Evolutionary conservation across 2,888 invertebrate genomes (phyloP).

Genomic region (Spilosoma lubricipeda): DNA sequence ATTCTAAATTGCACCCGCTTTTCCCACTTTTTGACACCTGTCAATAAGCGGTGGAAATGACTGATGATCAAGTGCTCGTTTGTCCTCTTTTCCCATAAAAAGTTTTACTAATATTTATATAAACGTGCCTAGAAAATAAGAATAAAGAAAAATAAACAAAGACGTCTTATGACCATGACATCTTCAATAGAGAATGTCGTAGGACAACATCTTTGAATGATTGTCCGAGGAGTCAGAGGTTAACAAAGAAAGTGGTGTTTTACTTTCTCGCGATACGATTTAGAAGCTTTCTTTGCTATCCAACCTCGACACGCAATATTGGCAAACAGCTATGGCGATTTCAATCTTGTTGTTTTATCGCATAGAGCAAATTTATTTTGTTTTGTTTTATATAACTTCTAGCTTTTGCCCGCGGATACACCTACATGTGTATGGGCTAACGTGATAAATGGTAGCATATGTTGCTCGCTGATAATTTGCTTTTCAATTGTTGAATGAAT

Average conservation of each 20-base stretch:
- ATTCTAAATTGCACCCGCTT: too few species aligned
- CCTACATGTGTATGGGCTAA: too few species aligned
- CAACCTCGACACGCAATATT: not conserved
- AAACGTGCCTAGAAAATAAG: not conserved
- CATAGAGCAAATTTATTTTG: not conserved
- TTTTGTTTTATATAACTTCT: too few species aligned
- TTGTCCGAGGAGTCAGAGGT: slow-evolving; percentile 12
- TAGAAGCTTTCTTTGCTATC: not conserved
- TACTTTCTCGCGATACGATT: slow-evolving; percentile 5
- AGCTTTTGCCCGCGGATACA: too few species aligned
- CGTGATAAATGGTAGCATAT: too few species aligned
- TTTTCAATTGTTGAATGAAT: too few species aligned
- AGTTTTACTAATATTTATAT: too few species aligned
- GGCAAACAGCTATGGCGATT: not conserved
- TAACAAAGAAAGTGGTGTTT: slow-evolving; percentile 10
- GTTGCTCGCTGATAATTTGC: too few species aligned
- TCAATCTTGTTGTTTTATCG: not conserved
- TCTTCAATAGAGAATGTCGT: slow-evolving; percentile 1
- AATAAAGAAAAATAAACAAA: not conserved
- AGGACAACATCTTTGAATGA: slow-evolving; percentile 10
- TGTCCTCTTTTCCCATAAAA: not conserved
- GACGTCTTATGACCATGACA: not conserved
- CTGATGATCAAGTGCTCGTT: too few species aligned
- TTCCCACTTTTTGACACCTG: too few species aligned
- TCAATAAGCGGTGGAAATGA: too few species aligned